Percentiles rank a stretch among this genome's conserved stretches.
These are phyloP conservation scores for Crossaster papposus DNA, from an alignment of 53 echinoderm and acorn worm genomes.

Conservation along the genomic window DNA sequence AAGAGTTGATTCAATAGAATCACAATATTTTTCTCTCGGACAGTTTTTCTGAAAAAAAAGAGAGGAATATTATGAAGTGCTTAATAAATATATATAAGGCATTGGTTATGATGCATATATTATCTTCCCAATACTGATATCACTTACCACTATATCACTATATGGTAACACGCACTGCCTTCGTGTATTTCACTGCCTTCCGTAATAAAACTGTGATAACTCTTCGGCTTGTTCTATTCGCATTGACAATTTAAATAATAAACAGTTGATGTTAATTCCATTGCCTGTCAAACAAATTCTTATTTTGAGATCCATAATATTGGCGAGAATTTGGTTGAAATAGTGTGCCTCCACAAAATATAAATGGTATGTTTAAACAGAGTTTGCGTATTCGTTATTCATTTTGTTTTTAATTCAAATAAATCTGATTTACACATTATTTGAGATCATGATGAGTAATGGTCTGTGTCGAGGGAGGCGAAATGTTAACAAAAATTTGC, in stretches of 20 bases:
- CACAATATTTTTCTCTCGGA: not conserved
- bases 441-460: too few relatives aligned
- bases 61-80: not conserved
- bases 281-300: not conserved
- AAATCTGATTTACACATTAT: too few relatives aligned
- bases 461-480: too few relatives aligned
- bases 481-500: too few relatives aligned
- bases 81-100: not conserved
- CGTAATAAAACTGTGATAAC: not conserved
- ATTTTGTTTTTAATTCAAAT: too few relatives aligned
- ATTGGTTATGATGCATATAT: not conserved
- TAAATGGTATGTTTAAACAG: too few relatives aligned
- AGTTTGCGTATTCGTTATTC: too few relatives aligned
- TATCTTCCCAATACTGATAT: not conserved
- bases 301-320: not conserved
- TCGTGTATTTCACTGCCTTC: not conserved
- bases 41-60: not conserved
- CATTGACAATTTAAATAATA: not conserved
- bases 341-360: too few relatives aligned
- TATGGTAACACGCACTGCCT: not conserved
- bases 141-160: not conserved
- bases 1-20: not conserved
- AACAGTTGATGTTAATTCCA: not conserved
- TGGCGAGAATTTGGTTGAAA: too few relatives aligned
- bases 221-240: not conserved